Evolutionary conservation across 1,140 invertebrate species (phyloP).

Genomic region (Wasmannia auropunctata): DNA sequence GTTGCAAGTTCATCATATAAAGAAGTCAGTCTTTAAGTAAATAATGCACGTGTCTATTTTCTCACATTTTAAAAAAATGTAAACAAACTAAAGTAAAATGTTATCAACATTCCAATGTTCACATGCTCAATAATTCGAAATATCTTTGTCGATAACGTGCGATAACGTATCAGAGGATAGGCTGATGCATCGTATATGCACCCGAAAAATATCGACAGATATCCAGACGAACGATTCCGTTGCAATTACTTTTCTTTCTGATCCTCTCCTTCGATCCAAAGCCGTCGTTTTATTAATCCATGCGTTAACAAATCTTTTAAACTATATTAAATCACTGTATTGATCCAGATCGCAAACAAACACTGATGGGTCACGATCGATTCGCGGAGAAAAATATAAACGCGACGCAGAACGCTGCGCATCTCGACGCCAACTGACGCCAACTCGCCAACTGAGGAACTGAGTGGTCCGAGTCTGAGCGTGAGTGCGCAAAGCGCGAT

Average conservation of each 20-base stretch:
- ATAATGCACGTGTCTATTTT: neutral
- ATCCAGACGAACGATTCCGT: neutral
- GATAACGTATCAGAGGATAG: slow-evolving; percentile 50
- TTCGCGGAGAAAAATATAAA: neutral
- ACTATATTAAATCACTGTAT: neutral
- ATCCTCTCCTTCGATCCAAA: neutral
- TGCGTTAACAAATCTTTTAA: neutral
- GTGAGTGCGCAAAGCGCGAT: neutral
- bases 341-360: slow-evolving; percentile 14
- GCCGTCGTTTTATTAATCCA: neutral
- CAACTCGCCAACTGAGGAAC: too few species aligned
- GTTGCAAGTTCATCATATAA: neutral
- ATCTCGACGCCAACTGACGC: slow-evolving; percentile 67
- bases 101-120: neutral
- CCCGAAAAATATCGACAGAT: neutral
- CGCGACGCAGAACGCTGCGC: slow-evolving; percentile 36
- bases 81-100: neutral
- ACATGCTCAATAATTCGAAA: neutral
- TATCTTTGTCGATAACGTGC: neutral
- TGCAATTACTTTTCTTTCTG: slow-evolving; percentile 28
- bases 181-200: slow-evolving; percentile 2
- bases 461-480: too few species aligned
- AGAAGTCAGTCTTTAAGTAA: neutral
- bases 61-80: neutral
- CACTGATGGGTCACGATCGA: slow-evolving; percentile 7